These are phyloP conservation scores for Pseudomyrmex concolor DNA, from an alignment of 1,140 invertebrate genomes.

Conservation along the genomic window DNA sequence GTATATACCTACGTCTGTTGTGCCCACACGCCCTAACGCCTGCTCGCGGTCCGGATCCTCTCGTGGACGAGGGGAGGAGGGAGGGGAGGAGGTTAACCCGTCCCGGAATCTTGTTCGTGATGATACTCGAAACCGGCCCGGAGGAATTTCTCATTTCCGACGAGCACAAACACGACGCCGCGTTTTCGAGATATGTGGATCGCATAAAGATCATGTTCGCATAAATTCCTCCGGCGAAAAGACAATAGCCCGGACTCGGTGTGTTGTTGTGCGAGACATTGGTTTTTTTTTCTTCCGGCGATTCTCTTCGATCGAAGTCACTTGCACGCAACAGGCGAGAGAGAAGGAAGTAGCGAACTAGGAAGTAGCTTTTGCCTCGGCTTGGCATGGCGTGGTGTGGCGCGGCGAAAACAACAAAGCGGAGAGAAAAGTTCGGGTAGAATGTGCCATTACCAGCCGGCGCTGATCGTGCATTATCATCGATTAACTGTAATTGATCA, in stretches of 20 bases:
- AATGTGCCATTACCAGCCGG: conserved; percentile 69
- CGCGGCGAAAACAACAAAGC: conserved; percentile 13
- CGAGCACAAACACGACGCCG: not conserved
- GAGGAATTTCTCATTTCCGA: conserved; percentile 23
- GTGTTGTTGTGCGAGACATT: conserved; percentile 34
- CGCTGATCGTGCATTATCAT: conserved; percentile 65
- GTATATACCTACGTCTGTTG: not conserved
- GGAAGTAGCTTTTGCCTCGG: conserved; percentile 34
- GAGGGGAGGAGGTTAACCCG: conserved; percentile 18
- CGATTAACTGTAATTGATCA: conserved; percentile 57
- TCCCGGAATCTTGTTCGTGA: conserved; percentile 63
- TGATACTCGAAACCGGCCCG: conserved; percentile 44
- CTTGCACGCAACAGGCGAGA: conserved; percentile 62
- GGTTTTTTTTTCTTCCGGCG: conserved; percentile 24
- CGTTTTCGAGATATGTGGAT: conserved; percentile 31
- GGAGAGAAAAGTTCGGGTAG: conserved; percentile 56
- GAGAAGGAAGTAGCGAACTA: conserved; percentile 9
- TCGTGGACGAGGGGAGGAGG: no score
- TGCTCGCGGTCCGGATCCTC: conserved; percentile 31
- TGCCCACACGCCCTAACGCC: conserved; percentile 41
- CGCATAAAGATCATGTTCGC: conserved; percentile 19
- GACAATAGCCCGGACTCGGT: conserved; percentile 34
- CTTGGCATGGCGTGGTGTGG: not conserved
- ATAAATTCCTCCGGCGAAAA: not conserved
- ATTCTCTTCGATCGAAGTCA: conserved; percentile 57